Evolutionary conservation across 2,113 vertebrate genomes (phyloP).

Genomic region (Danionella cerebrum): DNA sequence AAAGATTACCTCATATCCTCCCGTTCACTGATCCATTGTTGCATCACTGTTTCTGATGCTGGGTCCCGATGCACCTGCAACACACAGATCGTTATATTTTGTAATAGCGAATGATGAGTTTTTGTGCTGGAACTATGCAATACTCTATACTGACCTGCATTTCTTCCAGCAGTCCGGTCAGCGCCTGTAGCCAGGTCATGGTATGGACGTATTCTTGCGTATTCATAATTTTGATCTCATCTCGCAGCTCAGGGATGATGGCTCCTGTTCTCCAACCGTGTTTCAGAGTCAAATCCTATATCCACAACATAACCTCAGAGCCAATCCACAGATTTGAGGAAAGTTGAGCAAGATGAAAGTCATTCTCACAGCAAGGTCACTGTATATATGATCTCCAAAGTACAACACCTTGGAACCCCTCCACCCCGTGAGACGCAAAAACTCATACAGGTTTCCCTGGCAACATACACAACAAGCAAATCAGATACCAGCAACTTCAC

Average conservation of each 20-base stretch:
- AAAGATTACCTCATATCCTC: constrained; percentile 81
- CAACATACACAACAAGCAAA: constrained; percentile 20
- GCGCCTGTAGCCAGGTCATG: constrained; percentile 87
- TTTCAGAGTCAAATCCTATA: constrained; percentile 91
- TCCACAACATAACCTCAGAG: not conserved
- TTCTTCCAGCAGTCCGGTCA: constrained; percentile 87
- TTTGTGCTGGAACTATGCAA: too few relatives aligned
- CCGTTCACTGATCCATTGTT: constrained; percentile 88
- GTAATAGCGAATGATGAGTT: too few relatives aligned
- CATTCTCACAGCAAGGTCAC: constrained; percentile 89
- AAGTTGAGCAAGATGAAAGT: too few relatives aligned
- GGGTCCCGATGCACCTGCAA: constrained; percentile 79
- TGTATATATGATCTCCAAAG: constrained; percentile 99
- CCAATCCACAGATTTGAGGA: too few relatives aligned
- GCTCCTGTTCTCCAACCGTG: constrained; percentile 96
- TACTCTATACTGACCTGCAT: constrained; percentile 99
- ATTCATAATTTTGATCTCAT: constrained; percentile 97
- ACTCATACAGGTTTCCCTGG: constrained; percentile 95
- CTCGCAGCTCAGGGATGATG: constrained; percentile 89
- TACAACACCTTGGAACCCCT: constrained; percentile 93
- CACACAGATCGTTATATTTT: not conserved
- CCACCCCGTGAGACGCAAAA: constrained; percentile 96
- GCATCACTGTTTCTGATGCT: constrained; percentile 78
- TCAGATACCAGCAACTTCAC: not conserved
- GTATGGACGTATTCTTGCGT: constrained; percentile 82